A percentile compares a stretch with the other conserved stretches of the same genome.
Conservation (phyloP, 2,797 vertebrate species). For the Pitangus sulphuratus region DNA sequence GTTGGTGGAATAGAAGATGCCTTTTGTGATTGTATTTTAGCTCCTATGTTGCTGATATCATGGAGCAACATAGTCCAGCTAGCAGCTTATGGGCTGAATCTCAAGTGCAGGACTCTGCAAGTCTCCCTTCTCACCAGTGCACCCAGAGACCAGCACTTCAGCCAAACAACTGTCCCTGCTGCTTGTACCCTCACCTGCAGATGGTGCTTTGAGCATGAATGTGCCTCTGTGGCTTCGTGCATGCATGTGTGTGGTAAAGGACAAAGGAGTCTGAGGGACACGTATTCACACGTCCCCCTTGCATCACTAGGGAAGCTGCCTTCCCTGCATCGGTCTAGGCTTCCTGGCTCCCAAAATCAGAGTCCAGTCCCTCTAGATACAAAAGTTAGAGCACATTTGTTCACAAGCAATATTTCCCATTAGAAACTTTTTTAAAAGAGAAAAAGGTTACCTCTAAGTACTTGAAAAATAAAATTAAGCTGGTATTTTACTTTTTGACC, state of each 20-base stretch:
- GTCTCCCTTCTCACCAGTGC: background rate
- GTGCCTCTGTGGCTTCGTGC: background rate
- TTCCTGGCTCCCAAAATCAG: background rate
- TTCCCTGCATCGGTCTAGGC: background rate
- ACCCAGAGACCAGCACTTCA: background rate
- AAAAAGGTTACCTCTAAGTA: background rate
- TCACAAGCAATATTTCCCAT: background rate
- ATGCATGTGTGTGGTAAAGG: background rate
- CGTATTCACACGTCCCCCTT: accelerated
- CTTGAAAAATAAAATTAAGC: background rate
- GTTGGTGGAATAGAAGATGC: background rate
- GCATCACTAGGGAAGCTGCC: background rate
- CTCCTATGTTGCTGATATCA: background rate
- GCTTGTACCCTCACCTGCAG: background rate
- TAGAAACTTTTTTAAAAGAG: background rate
- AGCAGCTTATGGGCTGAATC: background rate
- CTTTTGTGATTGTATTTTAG: background rate
- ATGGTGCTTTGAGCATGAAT: background rate
- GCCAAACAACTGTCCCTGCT: background rate
- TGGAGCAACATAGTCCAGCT: background rate
- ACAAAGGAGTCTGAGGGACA: background rate
- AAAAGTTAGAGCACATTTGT: background rate
- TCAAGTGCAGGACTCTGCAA: background rate
- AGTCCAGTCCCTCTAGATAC: background rate
- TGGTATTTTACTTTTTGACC: background rate